Base-by-base conservation (phyloP, 2,797 vertebrate genomes). In the Melanotaenia maccullochi region DNA sequence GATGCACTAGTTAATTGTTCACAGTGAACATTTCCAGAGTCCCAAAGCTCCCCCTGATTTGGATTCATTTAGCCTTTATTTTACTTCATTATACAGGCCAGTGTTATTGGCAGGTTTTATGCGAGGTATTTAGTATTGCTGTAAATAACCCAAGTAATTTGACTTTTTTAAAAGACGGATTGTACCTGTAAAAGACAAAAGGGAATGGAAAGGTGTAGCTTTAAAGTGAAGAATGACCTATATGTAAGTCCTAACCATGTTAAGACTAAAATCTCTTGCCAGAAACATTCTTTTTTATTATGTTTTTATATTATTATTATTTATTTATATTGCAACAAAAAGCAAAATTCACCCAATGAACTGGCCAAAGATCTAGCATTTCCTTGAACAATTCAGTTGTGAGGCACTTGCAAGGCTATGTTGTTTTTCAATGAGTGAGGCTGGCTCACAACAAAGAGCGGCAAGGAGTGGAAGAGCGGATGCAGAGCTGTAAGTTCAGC, bases 51-150 rank as follows among this genome's bases (percentile, higher is more conserved):
- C 84, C 77, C 56, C 88, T 90, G 85, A 91, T 92, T 88, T 90
- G 85, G 84, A 89, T 92, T 90, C 84, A 90, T 94, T 93, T 91
- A 89, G 88, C 88, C 80, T 90, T 85, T 90, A 90, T 92, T 93
- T 93, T 85, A 86, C 82, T 83, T 92, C 89, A 92, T 93, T 92
- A 91, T 88, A 79, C 87, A 68, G 86, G 72, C 75, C 79, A 52
- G 82, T 87, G 81, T 91, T 92, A 82, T 89, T 85, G 83, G 87
- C 85, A 86, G 78, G 75, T 89, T 86, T 78, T 75, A 85, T 91
- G 78, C 74, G 87, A 82, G 81, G 78, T 81, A 71, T 87, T 93
- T 84, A 83, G 68, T 84, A 85, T 87, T 78, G 81, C 83, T 88
- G 86, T 84, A 89, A 90, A 86, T 87, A 89, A 91, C 82, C 87